These are phyloP conservation scores for Ptilodon capucinus DNA, from an alignment of 2,888 invertebrate species.

Conservation along the genomic window DNA sequence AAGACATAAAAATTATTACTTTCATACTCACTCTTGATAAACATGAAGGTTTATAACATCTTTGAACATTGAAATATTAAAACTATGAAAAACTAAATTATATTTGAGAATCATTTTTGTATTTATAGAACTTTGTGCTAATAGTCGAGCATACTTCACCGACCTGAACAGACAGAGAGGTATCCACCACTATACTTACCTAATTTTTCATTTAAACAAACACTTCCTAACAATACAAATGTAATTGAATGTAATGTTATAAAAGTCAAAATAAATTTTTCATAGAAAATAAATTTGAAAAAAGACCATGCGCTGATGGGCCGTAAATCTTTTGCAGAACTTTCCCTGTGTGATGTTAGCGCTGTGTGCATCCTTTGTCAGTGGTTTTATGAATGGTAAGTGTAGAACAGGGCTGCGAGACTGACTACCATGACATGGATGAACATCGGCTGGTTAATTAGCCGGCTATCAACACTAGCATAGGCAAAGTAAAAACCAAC, in stretches of 20 bases:
- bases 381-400: slow-evolving; percentile 86
- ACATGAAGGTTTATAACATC: slow-evolving; percentile 43
- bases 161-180: slow-evolving; percentile 82
- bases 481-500: slow-evolving; percentile 61
- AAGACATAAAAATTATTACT: slow-evolving; percentile 1
- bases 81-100: slow-evolving; percentile 66
- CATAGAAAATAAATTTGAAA: slow-evolving; percentile 56
- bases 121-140: slow-evolving; percentile 85
- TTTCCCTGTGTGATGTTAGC: slow-evolving; percentile 86
- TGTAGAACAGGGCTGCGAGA: slow-evolving; percentile 80
- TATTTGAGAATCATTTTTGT: slow-evolving; percentile 83
- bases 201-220: slow-evolving; percentile 52
- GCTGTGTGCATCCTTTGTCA: slow-evolving; percentile 85
- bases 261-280: slow-evolving; percentile 27
- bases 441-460: slow-evolving; percentile 49
- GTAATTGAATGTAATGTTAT: slow-evolving; percentile 16
- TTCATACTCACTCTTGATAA: background rate
- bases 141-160: slow-evolving; percentile 84
- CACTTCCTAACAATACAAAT: slow-evolving; percentile 42
- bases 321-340: slow-evolving; percentile 91
- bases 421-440: slow-evolving; percentile 62
- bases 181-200: slow-evolving; percentile 79
- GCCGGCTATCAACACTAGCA: slow-evolving; percentile 56
- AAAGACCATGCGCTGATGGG: slow-evolving; percentile 84
- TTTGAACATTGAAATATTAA: slow-evolving; percentile 55